Conservation (phyloP, 2,113 vertebrate genomes). For the Ochotona curzoniae region DNA sequence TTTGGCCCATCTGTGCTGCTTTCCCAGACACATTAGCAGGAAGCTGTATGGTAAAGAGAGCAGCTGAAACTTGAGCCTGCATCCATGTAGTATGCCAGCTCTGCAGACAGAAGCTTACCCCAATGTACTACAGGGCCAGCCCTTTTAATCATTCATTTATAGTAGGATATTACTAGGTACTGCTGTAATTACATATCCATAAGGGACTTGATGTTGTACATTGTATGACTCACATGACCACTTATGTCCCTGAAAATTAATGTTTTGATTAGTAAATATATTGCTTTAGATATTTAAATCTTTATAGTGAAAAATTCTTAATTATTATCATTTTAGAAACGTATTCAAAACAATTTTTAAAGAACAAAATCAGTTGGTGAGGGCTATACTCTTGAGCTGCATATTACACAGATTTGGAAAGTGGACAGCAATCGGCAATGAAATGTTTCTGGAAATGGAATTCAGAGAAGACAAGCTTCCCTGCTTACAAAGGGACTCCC, state of each 20-base stretch:
- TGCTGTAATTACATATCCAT: not conserved
- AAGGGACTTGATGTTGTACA: not conserved
- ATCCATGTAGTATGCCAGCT: no score
- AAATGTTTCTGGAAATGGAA: not conserved
- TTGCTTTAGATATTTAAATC: conserved; percentile 82
- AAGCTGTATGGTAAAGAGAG: no score
- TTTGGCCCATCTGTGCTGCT: no score
- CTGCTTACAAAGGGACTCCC: not conserved
- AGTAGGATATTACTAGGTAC: not conserved
- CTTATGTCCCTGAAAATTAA: conserved; percentile 12
- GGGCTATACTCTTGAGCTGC: conserved; percentile 63
- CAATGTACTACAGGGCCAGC: no score
- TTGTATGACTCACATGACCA: not conserved
- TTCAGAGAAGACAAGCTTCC: not conserved
- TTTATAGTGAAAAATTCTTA: conserved; percentile 70
- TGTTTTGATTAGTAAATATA: conserved; percentile 42
- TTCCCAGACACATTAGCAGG: no score
- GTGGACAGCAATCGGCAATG: rapidly evolving
- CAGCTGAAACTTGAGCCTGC: no score
- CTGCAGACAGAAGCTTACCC: no score
- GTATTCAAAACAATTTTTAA: not conserved
- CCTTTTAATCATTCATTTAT: not conserved
- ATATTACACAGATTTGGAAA: not conserved
- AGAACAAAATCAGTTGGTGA: conserved; percentile 66
- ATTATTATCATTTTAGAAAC: not conserved